phyloP scores from a whole-genome alignment of 1,140 invertebrate species.

The Drosophila ficusphila region DNA sequence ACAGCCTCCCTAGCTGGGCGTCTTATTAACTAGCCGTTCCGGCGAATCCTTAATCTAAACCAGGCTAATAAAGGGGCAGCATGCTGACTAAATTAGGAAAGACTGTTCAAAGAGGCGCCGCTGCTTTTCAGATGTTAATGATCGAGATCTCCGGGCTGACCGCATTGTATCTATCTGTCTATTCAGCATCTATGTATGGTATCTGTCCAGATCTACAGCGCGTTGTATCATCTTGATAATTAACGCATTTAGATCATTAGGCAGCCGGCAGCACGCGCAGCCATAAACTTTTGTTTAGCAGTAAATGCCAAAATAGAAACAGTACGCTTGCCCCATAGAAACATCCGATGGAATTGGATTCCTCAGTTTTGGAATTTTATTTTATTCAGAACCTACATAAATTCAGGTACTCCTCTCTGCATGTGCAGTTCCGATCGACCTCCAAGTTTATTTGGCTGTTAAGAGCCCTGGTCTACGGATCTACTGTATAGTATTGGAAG shows the following conservation, averaged over 20 bases:
- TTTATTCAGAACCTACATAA: background rate
- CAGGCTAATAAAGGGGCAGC: background rate
- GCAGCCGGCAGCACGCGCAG: conserved; percentile 54
- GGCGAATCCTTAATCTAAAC: background rate
- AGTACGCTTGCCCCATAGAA: conserved; percentile 21
- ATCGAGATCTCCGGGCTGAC: conserved; percentile 45
- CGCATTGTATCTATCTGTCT: conserved; percentile 38
- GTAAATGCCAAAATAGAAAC: conserved; percentile 42
- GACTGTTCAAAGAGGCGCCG: conserved; percentile 22
- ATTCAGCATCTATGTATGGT: conserved; percentile 17
- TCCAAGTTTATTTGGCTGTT: background rate
- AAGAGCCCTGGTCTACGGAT: conserved; percentile 23
- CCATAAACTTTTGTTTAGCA: conserved; percentile 61
- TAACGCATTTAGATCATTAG: conserved; percentile 69
- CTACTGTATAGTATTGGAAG: background rate
- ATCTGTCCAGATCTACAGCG: conserved; percentile 18
- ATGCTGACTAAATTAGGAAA: conserved; percentile 20
- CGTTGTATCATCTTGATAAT: conserved; percentile 59
- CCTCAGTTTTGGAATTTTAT: background rate
- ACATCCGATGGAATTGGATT: background rate
- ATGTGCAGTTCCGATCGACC: conserved; percentile 19
- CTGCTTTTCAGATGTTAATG: conserved; percentile 43
- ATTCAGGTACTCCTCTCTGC: conserved; percentile 6
- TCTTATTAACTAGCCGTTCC: background rate
- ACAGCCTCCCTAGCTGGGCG: background rate